Evolutionary conservation across 1,140 invertebrate genomes (phyloP).

Genomic region (Procambarus clarkii): DNA sequence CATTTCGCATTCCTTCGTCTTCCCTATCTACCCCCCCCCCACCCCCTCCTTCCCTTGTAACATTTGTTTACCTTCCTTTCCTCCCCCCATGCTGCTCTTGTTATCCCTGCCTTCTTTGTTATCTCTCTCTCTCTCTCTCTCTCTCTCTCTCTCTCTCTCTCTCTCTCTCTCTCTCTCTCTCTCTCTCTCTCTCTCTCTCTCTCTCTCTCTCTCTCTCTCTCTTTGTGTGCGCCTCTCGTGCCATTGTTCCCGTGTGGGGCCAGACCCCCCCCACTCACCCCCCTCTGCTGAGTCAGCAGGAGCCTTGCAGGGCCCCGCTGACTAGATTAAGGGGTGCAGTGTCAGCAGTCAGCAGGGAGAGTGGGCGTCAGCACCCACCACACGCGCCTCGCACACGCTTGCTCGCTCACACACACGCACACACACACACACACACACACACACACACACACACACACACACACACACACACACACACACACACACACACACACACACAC

Average conservation of each 20-base stretch:
- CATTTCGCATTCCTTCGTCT: no score
- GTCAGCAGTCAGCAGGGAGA: slow-evolving; percentile 1
- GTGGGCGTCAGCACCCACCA: background rate
- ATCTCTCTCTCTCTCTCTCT: background rate
- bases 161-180: background rate
- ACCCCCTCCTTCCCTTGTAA: background rate
- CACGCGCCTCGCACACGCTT: no score
- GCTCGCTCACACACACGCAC: background rate
- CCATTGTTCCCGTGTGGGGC: background rate
- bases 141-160: background rate
- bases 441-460: background rate
- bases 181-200: slow-evolving; percentile 2
- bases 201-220: background rate
- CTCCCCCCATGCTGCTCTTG: no score
- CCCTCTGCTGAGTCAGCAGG: background rate
- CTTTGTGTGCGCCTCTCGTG: no score
- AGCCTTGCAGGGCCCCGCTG: background rate
- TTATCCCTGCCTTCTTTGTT: background rate
- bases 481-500: no score
- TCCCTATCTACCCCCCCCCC: no score
- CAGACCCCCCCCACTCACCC: background rate
- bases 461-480: background rate
- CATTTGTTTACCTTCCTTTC: background rate
- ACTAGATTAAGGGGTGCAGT: background rate
- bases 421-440: no score